phyloP scores from a whole-genome alignment of 2,113 vertebrate species.

The Sander vitreus region DNA sequence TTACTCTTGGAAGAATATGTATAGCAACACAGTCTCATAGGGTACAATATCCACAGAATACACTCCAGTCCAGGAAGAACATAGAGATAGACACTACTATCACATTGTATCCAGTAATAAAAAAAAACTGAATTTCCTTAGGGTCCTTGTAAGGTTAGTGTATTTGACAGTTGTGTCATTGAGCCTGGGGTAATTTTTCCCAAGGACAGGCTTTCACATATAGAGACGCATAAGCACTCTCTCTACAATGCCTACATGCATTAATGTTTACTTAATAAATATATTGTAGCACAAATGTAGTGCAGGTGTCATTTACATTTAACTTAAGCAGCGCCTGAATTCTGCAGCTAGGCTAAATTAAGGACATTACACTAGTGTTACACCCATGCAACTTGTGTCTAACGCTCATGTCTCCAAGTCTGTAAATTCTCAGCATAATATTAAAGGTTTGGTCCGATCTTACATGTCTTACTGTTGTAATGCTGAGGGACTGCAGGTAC shows the following conservation, averaged over 20 bases:
- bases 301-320: constrained; percentile 40
- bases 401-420: constrained; percentile 51
- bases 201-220: background rate
- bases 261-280: constrained; percentile 32
- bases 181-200: background rate
- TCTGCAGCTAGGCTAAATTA: constrained; percentile 61
- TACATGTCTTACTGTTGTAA: constrained; percentile 15
- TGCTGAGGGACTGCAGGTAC: constrained; percentile 47
- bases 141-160: background rate
- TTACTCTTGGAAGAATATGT: background rate
- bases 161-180: constrained; percentile 33
- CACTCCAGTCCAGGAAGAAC: background rate
- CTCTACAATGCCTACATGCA: constrained; percentile 23
- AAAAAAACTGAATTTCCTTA: constrained; percentile 4
- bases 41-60: background rate
- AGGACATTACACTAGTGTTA: constrained; percentile 49
- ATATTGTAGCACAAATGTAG: constrained; percentile 62
- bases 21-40: background rate
- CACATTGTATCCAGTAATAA: background rate
- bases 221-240: background rate
- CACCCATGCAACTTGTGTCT: constrained; percentile 67
- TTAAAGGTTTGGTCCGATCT: constrained; percentile 25
- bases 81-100: background rate
- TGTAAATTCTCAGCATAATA: constrained; percentile 49
- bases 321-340: constrained; percentile 44